Percentiles rank a stretch among this genome's conserved stretches.
These are phyloP conservation scores for Odocoileus virginianus DNA, from an alignment of 2,113 vertebrate genomes.

Conservation along the genomic window DNA sequence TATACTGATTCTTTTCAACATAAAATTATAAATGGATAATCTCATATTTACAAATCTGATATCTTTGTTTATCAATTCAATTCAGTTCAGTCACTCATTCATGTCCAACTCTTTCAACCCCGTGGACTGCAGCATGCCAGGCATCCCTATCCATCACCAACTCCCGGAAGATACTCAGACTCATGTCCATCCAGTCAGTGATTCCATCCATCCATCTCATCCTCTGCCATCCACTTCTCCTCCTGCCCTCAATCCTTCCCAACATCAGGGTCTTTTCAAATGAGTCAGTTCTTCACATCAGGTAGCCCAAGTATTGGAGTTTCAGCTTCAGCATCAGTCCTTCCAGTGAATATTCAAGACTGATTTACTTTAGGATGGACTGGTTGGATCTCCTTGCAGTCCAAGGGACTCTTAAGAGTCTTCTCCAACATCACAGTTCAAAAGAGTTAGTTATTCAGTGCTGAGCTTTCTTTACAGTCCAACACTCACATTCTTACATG, in stretches of 20 bases:
- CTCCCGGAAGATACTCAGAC: neutral
- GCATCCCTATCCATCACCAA: neutral
- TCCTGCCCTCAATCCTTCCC: neutral
- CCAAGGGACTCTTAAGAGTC: neutral
- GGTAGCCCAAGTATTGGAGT: neutral
- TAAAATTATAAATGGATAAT: neutral
- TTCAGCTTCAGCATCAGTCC: neutral
- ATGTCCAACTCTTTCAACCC: neutral
- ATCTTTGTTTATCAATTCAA: neutral
- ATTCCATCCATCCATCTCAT: neutral
- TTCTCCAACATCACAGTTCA: neutral
- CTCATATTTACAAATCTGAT: neutral
- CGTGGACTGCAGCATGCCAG: neutral
- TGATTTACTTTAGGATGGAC: neutral
- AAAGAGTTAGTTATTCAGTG: neutral
- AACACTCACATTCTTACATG: neutral
- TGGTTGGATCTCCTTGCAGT: neutral
- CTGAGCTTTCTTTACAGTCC: neutral
- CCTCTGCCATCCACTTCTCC: rapidly evolving
- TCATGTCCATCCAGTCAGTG: neutral
- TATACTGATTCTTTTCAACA: neutral
- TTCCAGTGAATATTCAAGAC: neutral
- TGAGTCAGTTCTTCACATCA: neutral
- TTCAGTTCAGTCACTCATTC: neutral
- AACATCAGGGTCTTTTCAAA: neutral